Percentiles rank a stretch among this genome's conserved stretches.
phyloP scores from a whole-genome alignment of 2,797 vertebrate species.

The Pampus argenteus region DNA sequence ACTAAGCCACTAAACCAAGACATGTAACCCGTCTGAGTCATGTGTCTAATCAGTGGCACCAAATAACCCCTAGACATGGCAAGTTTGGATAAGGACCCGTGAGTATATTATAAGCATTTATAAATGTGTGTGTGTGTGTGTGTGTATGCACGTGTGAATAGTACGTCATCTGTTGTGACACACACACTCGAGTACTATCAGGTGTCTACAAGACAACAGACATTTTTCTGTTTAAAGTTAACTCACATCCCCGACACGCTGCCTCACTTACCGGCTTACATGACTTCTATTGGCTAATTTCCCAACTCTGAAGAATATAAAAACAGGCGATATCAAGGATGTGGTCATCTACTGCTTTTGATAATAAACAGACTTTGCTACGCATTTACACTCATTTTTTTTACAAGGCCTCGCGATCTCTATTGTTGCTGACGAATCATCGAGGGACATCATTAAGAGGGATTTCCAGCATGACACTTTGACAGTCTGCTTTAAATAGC shows the following conservation, averaged over 20 bases:
- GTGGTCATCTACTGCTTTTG: slow-evolving; percentile 59
- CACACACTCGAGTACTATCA: slow-evolving; percentile 16
- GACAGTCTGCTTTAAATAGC: slow-evolving; percentile 58
- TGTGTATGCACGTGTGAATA: slow-evolving; percentile 12
- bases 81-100: slow-evolving; percentile 45
- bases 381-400: slow-evolving; percentile 31
- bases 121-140: not conserved
- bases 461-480: slow-evolving; percentile 61
- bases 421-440: slow-evolving; percentile 28
- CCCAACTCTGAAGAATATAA: slow-evolving; percentile 39
- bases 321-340: slow-evolving; percentile 44
- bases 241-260: slow-evolving; percentile 6
- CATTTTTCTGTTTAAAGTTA: slow-evolving; percentile 15
- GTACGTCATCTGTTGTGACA: slow-evolving; percentile 23
- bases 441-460: slow-evolving; percentile 43
- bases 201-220: slow-evolving; percentile 25
- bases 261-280: slow-evolving; percentile 36
- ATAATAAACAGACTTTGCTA: slow-evolving; percentile 64
- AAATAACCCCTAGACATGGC: slow-evolving; percentile 28
- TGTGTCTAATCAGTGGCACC: slow-evolving; percentile 55
- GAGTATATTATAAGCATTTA: slow-evolving; percentile 15
- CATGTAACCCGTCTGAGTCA: slow-evolving; percentile 57
- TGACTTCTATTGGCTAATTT: slow-evolving; percentile 38
- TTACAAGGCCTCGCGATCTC: slow-evolving; percentile 30
- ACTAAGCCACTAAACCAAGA: slow-evolving; percentile 58